These are phyloP conservation scores for Colius striatus DNA, from an alignment of 2,113 vertebrate species.

Conservation along the genomic window DNA sequence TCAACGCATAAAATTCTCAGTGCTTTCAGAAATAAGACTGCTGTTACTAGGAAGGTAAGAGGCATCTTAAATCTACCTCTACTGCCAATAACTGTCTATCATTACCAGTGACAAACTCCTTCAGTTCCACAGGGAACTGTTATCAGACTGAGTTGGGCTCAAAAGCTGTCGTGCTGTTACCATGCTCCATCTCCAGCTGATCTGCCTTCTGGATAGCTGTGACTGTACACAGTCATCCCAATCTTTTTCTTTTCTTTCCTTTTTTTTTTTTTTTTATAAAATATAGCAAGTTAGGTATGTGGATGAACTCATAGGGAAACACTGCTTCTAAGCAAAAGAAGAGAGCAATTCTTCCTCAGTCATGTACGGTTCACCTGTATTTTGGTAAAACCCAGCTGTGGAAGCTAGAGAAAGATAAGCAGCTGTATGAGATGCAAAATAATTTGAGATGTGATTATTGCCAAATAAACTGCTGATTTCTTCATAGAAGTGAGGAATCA, in stretches of 20 bases:
- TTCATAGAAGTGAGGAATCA: not conserved
- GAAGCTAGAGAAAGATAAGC: not conserved
- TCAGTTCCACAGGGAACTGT: not conserved
- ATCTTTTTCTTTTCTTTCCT: not conserved
- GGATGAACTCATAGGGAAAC: not conserved
- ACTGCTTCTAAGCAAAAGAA: not conserved
- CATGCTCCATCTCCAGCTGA: not conserved
- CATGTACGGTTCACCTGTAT: not conserved
- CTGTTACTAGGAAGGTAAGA: not conserved
- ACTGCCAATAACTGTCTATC: not conserved
- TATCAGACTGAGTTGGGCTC: conserved; percentile 39
- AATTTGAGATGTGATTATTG: not conserved
- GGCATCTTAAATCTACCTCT: conserved; percentile 7
- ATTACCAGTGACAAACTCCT: conserved; percentile 20
- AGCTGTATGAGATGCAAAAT: not conserved
- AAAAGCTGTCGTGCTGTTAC: conserved; percentile 17
- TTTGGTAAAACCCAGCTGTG: not conserved
- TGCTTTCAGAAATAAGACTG: not conserved
- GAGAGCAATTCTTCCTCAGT: not conserved
- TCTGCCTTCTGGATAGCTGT: conserved; percentile 27
- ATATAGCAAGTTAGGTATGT: not conserved
- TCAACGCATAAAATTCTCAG: not conserved
- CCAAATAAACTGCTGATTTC: not conserved
- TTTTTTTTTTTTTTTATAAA: not conserved
- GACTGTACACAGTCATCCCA: not conserved